phyloP scores from a whole-genome alignment of 2,888 invertebrate genomes.

The Fragum fragum region DNA sequence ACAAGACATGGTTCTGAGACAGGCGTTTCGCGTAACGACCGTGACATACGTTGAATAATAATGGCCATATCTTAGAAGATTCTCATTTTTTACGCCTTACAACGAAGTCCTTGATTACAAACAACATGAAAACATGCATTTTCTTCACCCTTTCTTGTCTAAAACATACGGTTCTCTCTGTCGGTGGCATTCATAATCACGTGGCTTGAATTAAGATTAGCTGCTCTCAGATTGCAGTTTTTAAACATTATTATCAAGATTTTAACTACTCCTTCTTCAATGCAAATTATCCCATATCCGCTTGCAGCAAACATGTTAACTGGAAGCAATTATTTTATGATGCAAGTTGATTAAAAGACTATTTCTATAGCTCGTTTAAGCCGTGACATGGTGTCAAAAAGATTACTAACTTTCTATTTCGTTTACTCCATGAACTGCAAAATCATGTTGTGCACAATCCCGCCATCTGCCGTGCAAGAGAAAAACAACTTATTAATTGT shows the following conservation, averaged over 20 bases:
- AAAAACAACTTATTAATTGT: constrained; percentile 80
- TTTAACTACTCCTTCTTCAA: constrained; percentile 64
- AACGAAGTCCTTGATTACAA: constrained; percentile 61
- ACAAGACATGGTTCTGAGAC: constrained; percentile 35
- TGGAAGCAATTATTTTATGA: constrained; percentile 69
- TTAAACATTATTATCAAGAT: constrained; percentile 61
- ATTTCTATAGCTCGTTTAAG: constrained; percentile 66
- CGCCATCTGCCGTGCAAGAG: constrained; percentile 77
- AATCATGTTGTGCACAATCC: constrained; percentile 64
- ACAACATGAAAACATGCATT: constrained; percentile 65
- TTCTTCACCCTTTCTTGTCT: constrained; percentile 59
- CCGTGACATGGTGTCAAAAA: constrained; percentile 66
- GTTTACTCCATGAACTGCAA: constrained; percentile 68
- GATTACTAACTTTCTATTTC: constrained; percentile 70
- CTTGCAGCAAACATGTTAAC: constrained; percentile 61
- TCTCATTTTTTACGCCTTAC: constrained; percentile 57
- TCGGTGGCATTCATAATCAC: constrained; percentile 61
- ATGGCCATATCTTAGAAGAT: constrained; percentile 57
- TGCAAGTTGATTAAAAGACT: constrained; percentile 70
- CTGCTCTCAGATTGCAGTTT: constrained; percentile 57
- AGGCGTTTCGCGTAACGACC: constrained; percentile 40
- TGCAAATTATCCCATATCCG: constrained; percentile 69
- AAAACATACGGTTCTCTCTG: constrained; percentile 58
- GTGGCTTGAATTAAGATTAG: constrained; percentile 71
- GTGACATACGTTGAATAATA: constrained; percentile 55